Evolutionary conservation across 2,888 invertebrate genomes (phyloP), one percentile per base, ranked within the genome.

Genomic region (Penaeus monodon): DNA sequence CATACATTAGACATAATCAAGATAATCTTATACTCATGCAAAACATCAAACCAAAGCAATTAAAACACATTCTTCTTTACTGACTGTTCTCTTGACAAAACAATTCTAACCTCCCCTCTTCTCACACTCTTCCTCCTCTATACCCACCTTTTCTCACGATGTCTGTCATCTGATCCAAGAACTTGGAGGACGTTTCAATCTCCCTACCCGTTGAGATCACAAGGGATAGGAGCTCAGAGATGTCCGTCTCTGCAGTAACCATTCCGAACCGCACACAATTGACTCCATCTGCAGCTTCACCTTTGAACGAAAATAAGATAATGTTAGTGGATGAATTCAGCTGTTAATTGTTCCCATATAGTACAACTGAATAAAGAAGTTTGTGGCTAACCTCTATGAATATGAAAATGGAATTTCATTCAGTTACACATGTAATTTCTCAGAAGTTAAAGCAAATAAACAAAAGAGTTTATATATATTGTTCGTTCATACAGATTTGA

Each of bases 241-340:
- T 96, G 92, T 99, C 98, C 0, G 98, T 98, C 91, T 98, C 98
- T 81, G 96, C 96, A 0, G 98, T 98, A 49, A 99, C 97, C 97
- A 99, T 98, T 65, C 99, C 99, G 92, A 99, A 97, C 91, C 96
- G 94, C 44, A 98, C 97, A 92, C 98, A 98, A 90, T 96, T 96
- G 90, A 97, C 93, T 0, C 97, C 97, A 91, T 97, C 97, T 0
- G 95, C 94, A 0, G 96, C 96, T 92, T 97, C 97, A 10, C 98
- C 98, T 94, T 91, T 20, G 90, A 8, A 64, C 14, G 6, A 80
- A 80, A 49, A 77, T 57, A 22, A 8, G 14, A 4, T 17, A 14
- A 20, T 33, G 29, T 38, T 38, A 33, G 38, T 10, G 12, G 4
- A 57, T 57, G 17, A 57, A 57, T 57, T 57, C 20, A 20, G 17